Evolutionary conservation across 1,140 invertebrate species (phyloP).

Genomic region (Hyphantria cunea): DNA sequence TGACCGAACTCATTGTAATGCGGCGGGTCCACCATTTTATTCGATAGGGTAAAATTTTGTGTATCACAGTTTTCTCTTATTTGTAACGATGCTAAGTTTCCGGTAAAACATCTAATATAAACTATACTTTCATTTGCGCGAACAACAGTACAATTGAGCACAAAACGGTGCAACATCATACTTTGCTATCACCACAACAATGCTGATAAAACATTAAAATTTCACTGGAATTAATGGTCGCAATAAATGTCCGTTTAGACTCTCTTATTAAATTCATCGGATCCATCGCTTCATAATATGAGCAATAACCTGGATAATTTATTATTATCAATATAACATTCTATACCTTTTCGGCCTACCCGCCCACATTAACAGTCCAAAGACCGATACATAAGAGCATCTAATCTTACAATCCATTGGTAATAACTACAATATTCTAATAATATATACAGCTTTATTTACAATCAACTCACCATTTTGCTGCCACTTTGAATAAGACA

Average conservation of each 20-base stretch:
- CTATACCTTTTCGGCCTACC: constrained; percentile 28
- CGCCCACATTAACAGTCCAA: constrained; percentile 47
- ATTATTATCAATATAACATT: constrained; percentile 30
- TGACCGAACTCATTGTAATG: constrained; percentile 63
- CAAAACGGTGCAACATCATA: constrained; percentile 6
- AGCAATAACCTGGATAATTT: constrained; percentile 25
- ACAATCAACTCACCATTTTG: constrained; percentile 49
- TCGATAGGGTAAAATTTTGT: constrained; percentile 34
- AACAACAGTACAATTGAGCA: constrained; percentile 7
- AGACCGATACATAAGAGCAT: constrained; percentile 52
- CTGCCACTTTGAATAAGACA: constrained; percentile 48
- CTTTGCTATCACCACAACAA: background rate
- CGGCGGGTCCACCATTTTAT: constrained; percentile 35
- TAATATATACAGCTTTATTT: constrained; percentile 72
- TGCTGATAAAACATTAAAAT: constrained; percentile 21
- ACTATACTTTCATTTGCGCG: constrained; percentile 10
- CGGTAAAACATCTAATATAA: constrained; percentile 26
- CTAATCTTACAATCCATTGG: constrained; percentile 63
- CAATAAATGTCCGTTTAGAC: constrained; percentile 20
- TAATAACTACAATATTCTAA: constrained; percentile 55
- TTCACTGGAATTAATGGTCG: constrained; percentile 14
- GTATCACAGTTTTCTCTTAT: constrained; percentile 31
- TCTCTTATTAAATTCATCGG: constrained; percentile 21
- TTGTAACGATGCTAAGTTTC: constrained; percentile 27
- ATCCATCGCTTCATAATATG: constrained; percentile 10